Evolutionary conservation across 2,797 vertebrate genomes (phyloP).

Genomic region (Brachymystax lenok): DNA sequence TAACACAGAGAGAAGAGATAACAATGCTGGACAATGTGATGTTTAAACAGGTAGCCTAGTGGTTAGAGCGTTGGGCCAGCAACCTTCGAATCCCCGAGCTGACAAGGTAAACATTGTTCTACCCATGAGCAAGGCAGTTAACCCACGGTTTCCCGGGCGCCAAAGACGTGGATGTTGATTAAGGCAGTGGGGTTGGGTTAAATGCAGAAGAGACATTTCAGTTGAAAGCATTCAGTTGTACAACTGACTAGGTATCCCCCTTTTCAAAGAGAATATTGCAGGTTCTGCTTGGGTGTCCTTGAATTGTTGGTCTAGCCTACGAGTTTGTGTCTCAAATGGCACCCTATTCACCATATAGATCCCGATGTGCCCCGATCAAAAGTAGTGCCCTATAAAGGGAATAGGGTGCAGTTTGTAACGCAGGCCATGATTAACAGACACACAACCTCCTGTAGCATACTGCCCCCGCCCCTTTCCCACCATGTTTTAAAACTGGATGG

Average conservation of each 20-base stretch:
- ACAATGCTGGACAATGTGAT: background rate
- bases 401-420: background rate
- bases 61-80: background rate
- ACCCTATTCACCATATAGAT: background rate
- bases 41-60: background rate
- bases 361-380: too few relatives aligned
- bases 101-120: too few relatives aligned
- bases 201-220: too few relatives aligned
- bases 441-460: background rate
- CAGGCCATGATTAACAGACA: background rate
- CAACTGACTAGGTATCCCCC: too few relatives aligned
- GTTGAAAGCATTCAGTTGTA: too few relatives aligned
- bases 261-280: background rate
- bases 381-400: background rate
- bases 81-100: too few relatives aligned
- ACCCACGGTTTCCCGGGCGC: too few relatives aligned
- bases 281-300: background rate
- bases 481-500: background rate
- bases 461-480: background rate
- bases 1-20: constrained; percentile 2
- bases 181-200: too few relatives aligned
- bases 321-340: background rate
- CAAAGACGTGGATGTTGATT: too few relatives aligned
- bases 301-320: background rate
- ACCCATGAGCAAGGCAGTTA: too few relatives aligned